A percentile compares a stretch with the other conserved stretches of the same genome.
Evolutionary conservation across 2,797 vertebrate genomes (phyloP).

Genomic region (Eutrigla gurnardus): DNA sequence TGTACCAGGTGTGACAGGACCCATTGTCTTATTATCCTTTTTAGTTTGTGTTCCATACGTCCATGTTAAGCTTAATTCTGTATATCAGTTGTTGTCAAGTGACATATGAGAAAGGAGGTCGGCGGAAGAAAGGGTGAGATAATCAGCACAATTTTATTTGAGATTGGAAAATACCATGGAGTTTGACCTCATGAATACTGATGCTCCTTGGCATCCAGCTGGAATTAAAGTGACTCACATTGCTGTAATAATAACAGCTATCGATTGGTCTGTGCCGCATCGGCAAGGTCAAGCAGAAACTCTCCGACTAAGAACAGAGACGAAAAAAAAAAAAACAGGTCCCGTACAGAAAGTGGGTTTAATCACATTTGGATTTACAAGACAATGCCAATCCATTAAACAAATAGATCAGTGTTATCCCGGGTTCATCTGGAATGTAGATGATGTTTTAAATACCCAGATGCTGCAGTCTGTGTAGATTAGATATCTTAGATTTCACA

Average conservation of each 20-base stretch:
- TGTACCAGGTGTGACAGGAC: neutral
- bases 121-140: slow-evolving; percentile 3
- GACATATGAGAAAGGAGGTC: slow-evolving; percentile 9
- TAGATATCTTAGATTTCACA: neutral
- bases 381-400: slow-evolving; percentile 34
- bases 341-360: slow-evolving; percentile 41
- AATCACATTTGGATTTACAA: slow-evolving; percentile 59
- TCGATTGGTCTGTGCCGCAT: slow-evolving; percentile 59
- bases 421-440: slow-evolving; percentile 3
- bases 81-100: neutral
- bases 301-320: slow-evolving; percentile 44
- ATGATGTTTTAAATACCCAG: neutral
- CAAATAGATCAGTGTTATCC: slow-evolving; percentile 21
- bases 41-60: neutral
- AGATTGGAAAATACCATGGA: slow-evolving; percentile 43
- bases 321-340: slow-evolving; percentile 40
- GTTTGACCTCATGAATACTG: slow-evolving; percentile 62
- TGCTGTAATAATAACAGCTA: slow-evolving; percentile 71
- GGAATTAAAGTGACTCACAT: slow-evolving; percentile 70
- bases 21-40: neutral
- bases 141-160: slow-evolving; percentile 44
- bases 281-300: slow-evolving; percentile 69
- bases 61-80: slow-evolving; percentile 1
- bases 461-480: neutral
- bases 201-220: slow-evolving; percentile 58